A percentile compares a stretch with the other conserved stretches of the same genome.
Evolutionary conservation across 2,888 invertebrate species (phyloP).

Genomic region (Sinhomidia bicolor): DNA sequence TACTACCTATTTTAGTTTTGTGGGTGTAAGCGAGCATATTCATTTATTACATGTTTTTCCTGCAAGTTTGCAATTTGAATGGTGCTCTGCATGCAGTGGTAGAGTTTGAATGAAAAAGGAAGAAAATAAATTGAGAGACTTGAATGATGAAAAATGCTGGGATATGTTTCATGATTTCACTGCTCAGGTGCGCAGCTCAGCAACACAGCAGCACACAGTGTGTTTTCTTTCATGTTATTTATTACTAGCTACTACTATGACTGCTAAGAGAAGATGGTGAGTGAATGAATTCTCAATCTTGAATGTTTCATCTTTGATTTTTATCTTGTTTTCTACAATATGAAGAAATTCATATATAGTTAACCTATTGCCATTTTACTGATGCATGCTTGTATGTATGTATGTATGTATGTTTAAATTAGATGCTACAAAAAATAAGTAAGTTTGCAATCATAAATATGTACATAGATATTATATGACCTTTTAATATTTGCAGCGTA

Average conservation of each 20-base stretch:
- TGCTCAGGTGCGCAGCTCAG: slow-evolving; percentile 55
- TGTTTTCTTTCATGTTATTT: background rate
- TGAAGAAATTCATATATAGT: slow-evolving; percentile 40
- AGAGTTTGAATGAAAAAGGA: background rate
- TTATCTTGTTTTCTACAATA: slow-evolving; percentile 40
- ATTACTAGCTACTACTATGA: background rate
- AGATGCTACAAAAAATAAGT: background rate
- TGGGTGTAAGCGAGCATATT: no score
- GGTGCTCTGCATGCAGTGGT: no score
- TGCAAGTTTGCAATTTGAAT: no score
- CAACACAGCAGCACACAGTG: no score
- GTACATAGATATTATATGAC: background rate
- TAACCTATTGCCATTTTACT: background rate
- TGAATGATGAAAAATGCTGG: slow-evolving; percentile 24
- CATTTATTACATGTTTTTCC: background rate
- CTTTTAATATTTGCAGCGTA: background rate
- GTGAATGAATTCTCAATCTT: slow-evolving; percentile 19
- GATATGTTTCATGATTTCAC: slow-evolving; percentile 55
- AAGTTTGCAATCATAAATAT: background rate
- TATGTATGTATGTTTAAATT: no score
- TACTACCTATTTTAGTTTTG: background rate
- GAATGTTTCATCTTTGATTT: slow-evolving; percentile 52
- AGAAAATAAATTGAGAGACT: background rate
- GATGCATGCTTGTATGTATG: no score
- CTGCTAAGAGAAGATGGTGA: background rate